Conservation (phyloP, 2,113 vertebrate genomes). For the Brachionichthys hirsutus region DNA sequence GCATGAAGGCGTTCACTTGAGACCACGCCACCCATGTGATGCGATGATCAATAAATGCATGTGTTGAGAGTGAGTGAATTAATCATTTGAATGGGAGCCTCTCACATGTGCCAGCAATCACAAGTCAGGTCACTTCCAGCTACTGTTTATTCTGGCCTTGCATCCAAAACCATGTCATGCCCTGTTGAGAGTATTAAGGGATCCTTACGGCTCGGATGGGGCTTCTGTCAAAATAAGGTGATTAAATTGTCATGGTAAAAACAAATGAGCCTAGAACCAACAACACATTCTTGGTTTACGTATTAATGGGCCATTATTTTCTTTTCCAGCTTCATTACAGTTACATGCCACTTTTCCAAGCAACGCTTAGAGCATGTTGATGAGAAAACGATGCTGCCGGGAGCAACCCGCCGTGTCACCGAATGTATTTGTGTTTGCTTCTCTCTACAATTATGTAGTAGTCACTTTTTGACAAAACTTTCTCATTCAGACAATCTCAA, state of each 20-base stretch:
- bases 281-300: background rate
- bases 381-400: background rate
- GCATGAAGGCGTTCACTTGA: slow-evolving; percentile 18
- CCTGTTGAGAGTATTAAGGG: no score
- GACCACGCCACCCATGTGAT: slow-evolving; percentile 26
- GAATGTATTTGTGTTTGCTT: background rate
- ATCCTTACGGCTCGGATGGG: no score
- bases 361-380: background rate
- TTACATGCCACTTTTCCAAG: background rate
- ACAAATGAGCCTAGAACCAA: no score
- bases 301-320: slow-evolving; percentile 6
- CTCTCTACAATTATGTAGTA: no score
- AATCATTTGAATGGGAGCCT: slow-evolving; percentile 19
- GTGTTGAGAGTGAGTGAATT: background rate
- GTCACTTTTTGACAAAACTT: no score
- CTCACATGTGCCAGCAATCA: background rate
- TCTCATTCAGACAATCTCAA: no score
- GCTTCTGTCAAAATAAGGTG: no score
- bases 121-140: no score
- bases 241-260: no score
- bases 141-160: no score
- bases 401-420: background rate
- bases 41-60: slow-evolving; percentile 26
- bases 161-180: no score
- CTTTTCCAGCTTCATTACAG: slow-evolving; percentile 8